Evolutionary conservation across 2,113 vertebrate species (phyloP).

Genomic region (Boulengeromyrus knoepffleri): DNA sequence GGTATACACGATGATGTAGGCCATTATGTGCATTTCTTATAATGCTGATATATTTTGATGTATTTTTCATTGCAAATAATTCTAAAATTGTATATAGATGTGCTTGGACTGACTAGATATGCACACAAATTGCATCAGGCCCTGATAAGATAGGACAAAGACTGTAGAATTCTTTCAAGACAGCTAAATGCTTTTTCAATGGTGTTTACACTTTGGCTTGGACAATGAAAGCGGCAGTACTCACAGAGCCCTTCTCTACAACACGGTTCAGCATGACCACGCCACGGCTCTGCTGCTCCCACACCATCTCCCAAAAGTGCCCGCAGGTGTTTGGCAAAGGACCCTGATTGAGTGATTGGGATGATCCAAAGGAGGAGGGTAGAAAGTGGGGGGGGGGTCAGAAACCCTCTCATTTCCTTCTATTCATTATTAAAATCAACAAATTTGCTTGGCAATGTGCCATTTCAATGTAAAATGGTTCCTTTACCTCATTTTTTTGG

Average conservation of each 20-base stretch:
- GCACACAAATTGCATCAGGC: not conserved
- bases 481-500: not conserved
- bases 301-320: slow-evolving; percentile 99
- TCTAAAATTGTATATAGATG: not conserved
- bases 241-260: slow-evolving; percentile 96
- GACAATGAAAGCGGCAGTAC: slow-evolving; percentile 30
- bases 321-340: slow-evolving; percentile 92
- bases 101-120: not conserved
- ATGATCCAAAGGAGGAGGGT: slow-evolving; percentile 29
- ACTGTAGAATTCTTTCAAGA: not conserved
- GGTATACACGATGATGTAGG: not conserved
- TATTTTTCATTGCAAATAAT: not conserved
- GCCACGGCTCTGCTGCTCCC: slow-evolving; percentile 87
- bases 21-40: not conserved
- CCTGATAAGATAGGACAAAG: not conserved
- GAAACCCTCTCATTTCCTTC: not conserved
- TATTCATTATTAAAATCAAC: not conserved
- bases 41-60: not conserved
- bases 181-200: not conserved
- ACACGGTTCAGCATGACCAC: slow-evolving; percentile 98
- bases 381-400: not conserved
- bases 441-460: not conserved
- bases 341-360: slow-evolving; percentile 61
- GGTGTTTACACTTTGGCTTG: not conserved
- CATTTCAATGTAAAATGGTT: not conserved